A percentile compares a stretch with the other conserved stretches of the same genome.
Conservation (phyloP, 2,797 vertebrate species). For the Tachyglossus aculeatus region DNA sequence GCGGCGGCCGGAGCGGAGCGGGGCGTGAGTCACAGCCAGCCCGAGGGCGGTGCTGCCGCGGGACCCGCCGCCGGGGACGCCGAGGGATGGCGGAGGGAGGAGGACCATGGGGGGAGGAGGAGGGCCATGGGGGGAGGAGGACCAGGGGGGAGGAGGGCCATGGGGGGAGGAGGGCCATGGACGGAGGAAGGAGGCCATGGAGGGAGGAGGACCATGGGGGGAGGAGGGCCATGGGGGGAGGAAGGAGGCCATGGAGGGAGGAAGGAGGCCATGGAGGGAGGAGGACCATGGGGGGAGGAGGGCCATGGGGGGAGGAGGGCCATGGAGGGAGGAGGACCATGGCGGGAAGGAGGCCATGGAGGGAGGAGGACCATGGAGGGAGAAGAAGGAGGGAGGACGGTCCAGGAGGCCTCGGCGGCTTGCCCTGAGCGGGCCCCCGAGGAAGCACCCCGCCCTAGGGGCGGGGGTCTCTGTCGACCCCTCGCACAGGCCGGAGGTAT, state of each 20-base stretch:
- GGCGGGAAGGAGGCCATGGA: background rate
- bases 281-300: too few species aligned
- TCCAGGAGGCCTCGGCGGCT: slow-evolving; percentile 1
- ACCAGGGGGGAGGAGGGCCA: slow-evolving; percentile 20
- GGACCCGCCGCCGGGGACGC: too few species aligned
- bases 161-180: slow-evolving; percentile 34
- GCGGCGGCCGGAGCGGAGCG: too few species aligned
- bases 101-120: background rate
- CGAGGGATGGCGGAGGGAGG: too few species aligned
- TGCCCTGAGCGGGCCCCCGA: slow-evolving; percentile 10
- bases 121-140: too few species aligned
- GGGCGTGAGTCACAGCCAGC: too few species aligned
- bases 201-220: background rate
- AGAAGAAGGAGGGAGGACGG: slow-evolving; percentile 54
- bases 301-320: slow-evolving; percentile 27
- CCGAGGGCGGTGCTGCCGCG: too few species aligned
- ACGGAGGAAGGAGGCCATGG: too few species aligned
- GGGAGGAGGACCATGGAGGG: slow-evolving; percentile 53
- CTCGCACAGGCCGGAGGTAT: slow-evolving; percentile 37
- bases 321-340: too few species aligned
- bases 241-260: slow-evolving; percentile 55
- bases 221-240: slow-evolving; percentile 54
- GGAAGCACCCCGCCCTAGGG: slow-evolving; percentile 27
- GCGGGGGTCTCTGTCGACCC: slow-evolving; percentile 36
- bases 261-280: too few species aligned